Evolutionary conservation across 2,113 vertebrate species (phyloP).

Genomic region (Caloenas nicobarica): DNA sequence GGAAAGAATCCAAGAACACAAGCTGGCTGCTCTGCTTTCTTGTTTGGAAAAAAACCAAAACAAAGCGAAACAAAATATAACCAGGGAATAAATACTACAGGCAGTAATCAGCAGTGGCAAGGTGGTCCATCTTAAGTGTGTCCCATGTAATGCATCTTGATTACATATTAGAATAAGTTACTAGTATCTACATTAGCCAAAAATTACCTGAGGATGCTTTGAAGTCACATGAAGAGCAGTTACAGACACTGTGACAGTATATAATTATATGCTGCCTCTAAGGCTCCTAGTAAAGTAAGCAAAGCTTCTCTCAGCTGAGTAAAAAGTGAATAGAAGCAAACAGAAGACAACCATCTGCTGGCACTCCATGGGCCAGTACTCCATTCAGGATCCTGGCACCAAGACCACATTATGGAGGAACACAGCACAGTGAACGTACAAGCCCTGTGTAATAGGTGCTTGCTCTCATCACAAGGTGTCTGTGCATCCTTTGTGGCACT

Average conservation of each 20-base stretch:
- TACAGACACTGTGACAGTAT: neutral
- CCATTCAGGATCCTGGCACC: neutral
- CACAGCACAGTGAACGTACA: neutral
- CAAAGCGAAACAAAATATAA: neutral
- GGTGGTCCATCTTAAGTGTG: neutral
- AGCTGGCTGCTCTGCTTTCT: neutral
- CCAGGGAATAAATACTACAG: neutral
- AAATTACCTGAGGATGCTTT: neutral
- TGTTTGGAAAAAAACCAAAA: neutral
- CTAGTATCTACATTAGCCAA: neutral
- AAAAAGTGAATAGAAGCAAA: neutral
- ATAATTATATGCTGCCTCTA: neutral
- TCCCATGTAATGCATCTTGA: neutral
- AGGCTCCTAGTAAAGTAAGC: neutral
- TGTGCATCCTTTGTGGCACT: neutral
- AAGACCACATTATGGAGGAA: neutral
- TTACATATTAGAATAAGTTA: neutral
- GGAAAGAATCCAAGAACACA: neutral
- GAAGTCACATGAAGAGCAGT: neutral
- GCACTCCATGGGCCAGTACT: neutral
- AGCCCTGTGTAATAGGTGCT: neutral
- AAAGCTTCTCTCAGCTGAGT: neutral
- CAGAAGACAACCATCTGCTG: neutral
- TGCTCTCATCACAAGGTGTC: neutral
- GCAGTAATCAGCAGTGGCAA: neutral